Evolutionary conservation across 2,888 invertebrate genomes (phyloP).

Genomic region (Meiosimyza platycephala): DNA sequence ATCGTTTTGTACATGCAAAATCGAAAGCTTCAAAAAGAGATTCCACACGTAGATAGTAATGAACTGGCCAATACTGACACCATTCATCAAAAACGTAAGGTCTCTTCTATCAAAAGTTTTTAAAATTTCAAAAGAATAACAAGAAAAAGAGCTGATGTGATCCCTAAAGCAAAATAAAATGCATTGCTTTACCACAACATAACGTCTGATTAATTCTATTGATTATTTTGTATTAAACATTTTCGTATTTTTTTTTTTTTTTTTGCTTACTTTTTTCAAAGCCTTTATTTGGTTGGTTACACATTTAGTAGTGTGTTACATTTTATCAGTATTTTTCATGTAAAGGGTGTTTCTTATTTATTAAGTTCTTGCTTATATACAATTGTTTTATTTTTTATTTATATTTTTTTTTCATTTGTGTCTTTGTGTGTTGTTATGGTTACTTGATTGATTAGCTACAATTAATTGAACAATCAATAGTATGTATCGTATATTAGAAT

Average conservation of each 20-base stretch:
- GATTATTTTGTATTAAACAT: background rate
- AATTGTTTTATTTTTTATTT: background rate
- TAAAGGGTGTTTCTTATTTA: background rate
- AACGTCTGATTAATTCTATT: background rate
- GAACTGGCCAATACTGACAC: too few relatives aligned
- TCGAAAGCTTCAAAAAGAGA: too few relatives aligned
- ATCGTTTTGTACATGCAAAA: too few relatives aligned
- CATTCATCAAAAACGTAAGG: too few relatives aligned
- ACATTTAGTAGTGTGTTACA: conserved; percentile 32
- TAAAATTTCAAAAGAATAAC: too few relatives aligned
- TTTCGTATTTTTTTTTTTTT: background rate
- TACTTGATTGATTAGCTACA: conserved; percentile 1
- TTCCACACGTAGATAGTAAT: too few relatives aligned
- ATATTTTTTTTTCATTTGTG: background rate
- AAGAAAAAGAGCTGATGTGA: too few relatives aligned
- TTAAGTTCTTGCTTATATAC: conserved; percentile 17
- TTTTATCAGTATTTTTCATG: conserved; percentile 7
- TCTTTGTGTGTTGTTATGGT: background rate
- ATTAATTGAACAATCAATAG: background rate
- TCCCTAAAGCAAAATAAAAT: too few relatives aligned
- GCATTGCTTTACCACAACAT: too few relatives aligned
- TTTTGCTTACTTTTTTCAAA: background rate
- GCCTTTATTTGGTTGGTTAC: background rate
- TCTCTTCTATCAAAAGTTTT: too few relatives aligned
- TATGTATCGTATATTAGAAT: too few relatives aligned